Evolutionary conservation across 2,888 invertebrate genomes (phyloP).

Genomic region (Parnassius mnemosyne): DNA sequence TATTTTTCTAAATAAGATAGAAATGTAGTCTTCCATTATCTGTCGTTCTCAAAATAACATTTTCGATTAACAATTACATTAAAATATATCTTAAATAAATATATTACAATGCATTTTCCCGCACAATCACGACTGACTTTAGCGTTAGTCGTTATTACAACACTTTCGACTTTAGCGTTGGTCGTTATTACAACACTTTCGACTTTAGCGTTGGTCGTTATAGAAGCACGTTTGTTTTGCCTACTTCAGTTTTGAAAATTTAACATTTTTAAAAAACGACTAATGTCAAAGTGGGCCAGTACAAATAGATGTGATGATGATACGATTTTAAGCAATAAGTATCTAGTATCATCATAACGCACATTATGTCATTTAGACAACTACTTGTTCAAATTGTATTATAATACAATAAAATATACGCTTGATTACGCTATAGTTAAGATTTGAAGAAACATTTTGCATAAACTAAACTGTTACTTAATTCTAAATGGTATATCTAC

Average conservation of each 20-base stretch:
- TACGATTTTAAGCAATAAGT: neutral
- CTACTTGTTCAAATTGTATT: neutral
- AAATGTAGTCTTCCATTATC: neutral
- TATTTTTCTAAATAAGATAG: no score
- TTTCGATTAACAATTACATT: no score
- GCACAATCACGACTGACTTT: no score
- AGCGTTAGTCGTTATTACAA: no score
- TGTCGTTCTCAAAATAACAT: neutral
- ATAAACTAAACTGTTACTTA: constrained; percentile 3
- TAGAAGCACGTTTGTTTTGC: no score
- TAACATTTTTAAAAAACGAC: neutral
- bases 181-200: no score
- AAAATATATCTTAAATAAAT: no score
- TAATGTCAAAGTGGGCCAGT: neutral
- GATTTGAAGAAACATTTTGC: neutral
- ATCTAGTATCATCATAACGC: neutral
- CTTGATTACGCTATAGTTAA: neutral
- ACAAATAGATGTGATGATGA: neutral
- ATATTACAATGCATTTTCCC: no score
- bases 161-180: no score
- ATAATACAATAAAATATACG: neutral
- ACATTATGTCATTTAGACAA: neutral
- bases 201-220: no score
- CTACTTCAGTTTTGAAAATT: no score
- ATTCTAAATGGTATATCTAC: neutral